These are phyloP conservation scores for Montipora sp. DNA, from an alignment of 64 coral and sea anemone genomes.

Conservation along the genomic window DNA sequence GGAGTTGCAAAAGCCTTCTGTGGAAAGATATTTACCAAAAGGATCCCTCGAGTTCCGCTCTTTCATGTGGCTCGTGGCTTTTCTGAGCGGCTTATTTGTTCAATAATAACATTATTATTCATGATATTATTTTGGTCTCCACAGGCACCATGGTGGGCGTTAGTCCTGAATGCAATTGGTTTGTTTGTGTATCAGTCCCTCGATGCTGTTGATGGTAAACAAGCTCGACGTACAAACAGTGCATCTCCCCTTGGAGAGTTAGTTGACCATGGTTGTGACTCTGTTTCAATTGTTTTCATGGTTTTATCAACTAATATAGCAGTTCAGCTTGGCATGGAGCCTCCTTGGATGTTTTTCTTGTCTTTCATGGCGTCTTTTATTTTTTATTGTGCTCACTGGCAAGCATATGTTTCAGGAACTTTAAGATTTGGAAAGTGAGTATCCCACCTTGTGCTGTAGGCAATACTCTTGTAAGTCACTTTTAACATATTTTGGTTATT, in stretches of 20 bases:
- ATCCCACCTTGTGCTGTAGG: not conserved
- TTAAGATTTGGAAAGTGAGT: slow-evolving; percentile 96
- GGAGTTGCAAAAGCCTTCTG: no score
- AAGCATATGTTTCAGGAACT: slow-evolving; percentile 86
- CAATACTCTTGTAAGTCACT: no score
- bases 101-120: no score
- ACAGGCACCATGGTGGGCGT: slow-evolving; percentile 80
- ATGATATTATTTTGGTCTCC: not conserved
- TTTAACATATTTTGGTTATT: no score
- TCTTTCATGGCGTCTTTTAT: slow-evolving; percentile 61
- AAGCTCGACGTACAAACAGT: slow-evolving; percentile 86
- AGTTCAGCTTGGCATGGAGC: slow-evolving; percentile 75
- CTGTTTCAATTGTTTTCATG: slow-evolving; percentile 84
- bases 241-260: slow-evolving; percentile 83
- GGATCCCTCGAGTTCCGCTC: no score
- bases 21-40: no score
- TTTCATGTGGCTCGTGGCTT: no score
- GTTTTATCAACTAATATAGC: slow-evolving; percentile 62
- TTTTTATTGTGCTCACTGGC: slow-evolving; percentile 97
- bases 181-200: slow-evolving; percentile 83
- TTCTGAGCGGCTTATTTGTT: no score
- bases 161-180: slow-evolving; percentile 54
- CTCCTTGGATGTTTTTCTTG: slow-evolving; percentile 90
- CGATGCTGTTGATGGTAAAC: slow-evolving; percentile 93
- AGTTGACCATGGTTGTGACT: slow-evolving; percentile 93